Evolutionary conservation across 2,113 vertebrate species (phyloP).

Genomic region (Solenodon paradoxus): DNA sequence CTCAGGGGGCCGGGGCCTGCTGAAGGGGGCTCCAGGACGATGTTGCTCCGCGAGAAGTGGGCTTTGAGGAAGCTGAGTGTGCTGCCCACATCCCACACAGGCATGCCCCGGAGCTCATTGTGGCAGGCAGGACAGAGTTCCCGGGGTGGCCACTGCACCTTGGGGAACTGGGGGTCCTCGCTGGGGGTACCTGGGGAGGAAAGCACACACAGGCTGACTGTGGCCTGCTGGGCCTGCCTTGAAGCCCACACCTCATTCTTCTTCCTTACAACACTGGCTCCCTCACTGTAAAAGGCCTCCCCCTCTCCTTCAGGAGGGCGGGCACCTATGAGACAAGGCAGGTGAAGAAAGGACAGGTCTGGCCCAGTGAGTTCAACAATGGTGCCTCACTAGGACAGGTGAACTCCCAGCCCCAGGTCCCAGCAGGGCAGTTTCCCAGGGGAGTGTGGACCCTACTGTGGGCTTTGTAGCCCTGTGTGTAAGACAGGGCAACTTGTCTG

Average conservation of each 20-base stretch:
- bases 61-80: constrained; percentile 87
- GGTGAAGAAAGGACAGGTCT: too few species aligned
- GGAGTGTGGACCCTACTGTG: not conserved
- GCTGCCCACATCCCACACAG: constrained; percentile 82
- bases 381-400: not conserved
- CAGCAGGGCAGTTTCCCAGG: not conserved
- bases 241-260: not conserved
- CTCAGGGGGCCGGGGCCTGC: constrained; percentile 18
- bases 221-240: fast-evolving
- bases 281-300: not conserved
- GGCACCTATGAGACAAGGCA: too few species aligned
- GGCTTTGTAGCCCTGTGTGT: not conserved
- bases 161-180: constrained; percentile 94
- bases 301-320: too few species aligned
- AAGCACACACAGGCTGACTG: not conserved
- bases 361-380: not conserved
- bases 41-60: constrained; percentile 84
- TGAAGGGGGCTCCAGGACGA: constrained; percentile 80
- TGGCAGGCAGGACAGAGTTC: constrained; percentile 89
- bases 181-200: constrained; percentile 84
- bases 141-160: constrained; percentile 92
- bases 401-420: not conserved
- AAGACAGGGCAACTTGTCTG: fast-evolving
- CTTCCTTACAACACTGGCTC: not conserved
- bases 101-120: constrained; percentile 76